Evolutionary conservation across 1,140 invertebrate genomes (phyloP), one percentile per base, ranked within the genome.

Genomic region (Meloidogyne hapla): DNA sequence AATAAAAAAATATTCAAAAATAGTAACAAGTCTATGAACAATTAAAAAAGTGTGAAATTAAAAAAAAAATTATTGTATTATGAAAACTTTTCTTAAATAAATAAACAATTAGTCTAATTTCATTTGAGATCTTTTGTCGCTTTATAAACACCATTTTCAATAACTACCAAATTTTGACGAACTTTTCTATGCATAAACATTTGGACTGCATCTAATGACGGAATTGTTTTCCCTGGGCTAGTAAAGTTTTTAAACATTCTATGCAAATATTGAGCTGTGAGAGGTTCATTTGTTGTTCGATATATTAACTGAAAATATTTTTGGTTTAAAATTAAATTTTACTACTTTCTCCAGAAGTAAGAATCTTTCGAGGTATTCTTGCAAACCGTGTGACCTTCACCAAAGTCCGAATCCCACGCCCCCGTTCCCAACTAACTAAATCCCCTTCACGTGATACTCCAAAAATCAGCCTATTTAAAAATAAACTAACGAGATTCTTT

Each of bases 401-500:
- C n/a, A n/a, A n/a, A n/a, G n/a, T n/a, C n/a, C n/a, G n/a, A n/a
- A n/a, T n/a, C n/a, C n/a, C n/a, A n/a, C n/a, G n/a, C n/a, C n/a
- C n/a, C n/a, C n/a, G n/a, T n/a, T n/a, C 45, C 10, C 45, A 38
- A 72, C 6, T 74, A 63, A n/a, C n/a, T n/a, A n/a, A n/a, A n/a
- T n/a, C n/a, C n/a, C n/a, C 18, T 70, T n/a, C 48, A n/a, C n/a
- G n/a, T n/a, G n/a, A n/a, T n/a, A n/a, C n/a, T n/a, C 61, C 18
- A 71, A 80, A 15, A n/a, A 75, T n/a, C 12, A 79, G 40, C 21
- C 21, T 56, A 15, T 78, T 21, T 48, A 65, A n/a, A 76, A 45
- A 23, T 81, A 18, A 63, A 95, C 92, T 84, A 96, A 83, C 75
- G 70, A 79, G 76, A 77, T 80, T 76, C 56, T 77, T 75, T 42